Evolutionary conservation across 2,888 invertebrate genomes (phyloP).

Genomic region (Criorhina ranunculi): DNA sequence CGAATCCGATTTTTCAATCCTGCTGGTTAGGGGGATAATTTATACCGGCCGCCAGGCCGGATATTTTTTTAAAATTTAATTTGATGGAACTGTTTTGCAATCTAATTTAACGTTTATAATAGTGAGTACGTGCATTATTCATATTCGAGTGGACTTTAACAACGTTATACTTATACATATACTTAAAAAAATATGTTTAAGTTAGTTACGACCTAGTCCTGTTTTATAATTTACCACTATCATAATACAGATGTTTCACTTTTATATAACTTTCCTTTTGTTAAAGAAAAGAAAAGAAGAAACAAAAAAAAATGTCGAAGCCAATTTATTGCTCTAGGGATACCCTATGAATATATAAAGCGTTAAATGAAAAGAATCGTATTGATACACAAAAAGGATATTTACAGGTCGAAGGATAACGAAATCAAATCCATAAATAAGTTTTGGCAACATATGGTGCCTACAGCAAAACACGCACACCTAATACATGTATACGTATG

Average conservation of each 20-base stretch:
- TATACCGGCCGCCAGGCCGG: too few species aligned
- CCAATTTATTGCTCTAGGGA: conserved; percentile 64
- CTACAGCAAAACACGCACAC: conserved; percentile 36
- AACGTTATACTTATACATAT: too few species aligned
- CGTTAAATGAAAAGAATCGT: conserved; percentile 67
- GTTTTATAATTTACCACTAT: background rate
- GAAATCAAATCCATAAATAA: conserved; percentile 73
- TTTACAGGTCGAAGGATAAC: conserved; percentile 70
- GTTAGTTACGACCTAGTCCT: background rate
- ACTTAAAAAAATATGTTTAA: too few species aligned
- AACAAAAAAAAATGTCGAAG: conserved; percentile 38
- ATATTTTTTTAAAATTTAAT: too few species aligned
- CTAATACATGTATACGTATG: conserved; percentile 4
- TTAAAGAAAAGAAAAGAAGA: background rate
- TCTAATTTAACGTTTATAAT: too few species aligned
- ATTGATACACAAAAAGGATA: conserved; percentile 65
- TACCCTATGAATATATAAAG: conserved; percentile 68
- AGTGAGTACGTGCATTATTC: too few species aligned
- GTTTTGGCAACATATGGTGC: conserved; percentile 67
- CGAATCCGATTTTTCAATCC: too few species aligned
- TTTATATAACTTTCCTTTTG: conserved; percentile 25
- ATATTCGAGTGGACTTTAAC: background rate
- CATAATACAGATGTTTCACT: conserved; percentile 44
- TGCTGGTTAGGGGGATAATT: too few species aligned
- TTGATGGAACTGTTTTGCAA: too few species aligned